phyloP scores from a whole-genome alignment of 2,888 invertebrate species.

The Andrena bucephala region DNA sequence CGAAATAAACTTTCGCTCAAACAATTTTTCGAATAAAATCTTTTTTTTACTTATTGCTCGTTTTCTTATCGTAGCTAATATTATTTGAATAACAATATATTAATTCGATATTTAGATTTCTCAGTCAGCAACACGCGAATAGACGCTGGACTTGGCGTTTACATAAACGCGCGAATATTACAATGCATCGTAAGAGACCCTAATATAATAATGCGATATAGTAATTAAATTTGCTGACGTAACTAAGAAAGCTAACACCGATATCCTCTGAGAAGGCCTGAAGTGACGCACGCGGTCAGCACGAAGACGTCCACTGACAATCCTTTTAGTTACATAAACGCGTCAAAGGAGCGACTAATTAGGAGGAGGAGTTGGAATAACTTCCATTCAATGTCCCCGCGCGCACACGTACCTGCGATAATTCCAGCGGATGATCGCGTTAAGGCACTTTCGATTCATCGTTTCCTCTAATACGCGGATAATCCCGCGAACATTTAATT shows the following conservation, averaged over 20 bases:
- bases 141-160: no score
- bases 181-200: neutral
- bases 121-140: neutral
- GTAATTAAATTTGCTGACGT: constrained; percentile 33
- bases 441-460: constrained; percentile 27
- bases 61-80: no score
- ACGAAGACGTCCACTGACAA: constrained; percentile 5
- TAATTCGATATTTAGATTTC: no score
- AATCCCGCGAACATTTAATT: constrained; percentile 29
- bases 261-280: constrained; percentile 7
- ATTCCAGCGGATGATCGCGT: constrained; percentile 21
- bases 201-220: constrained; percentile 27
- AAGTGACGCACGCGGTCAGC: neutral
- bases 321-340: constrained; percentile 33
- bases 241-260: constrained; percentile 3
- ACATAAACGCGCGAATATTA: neutral
- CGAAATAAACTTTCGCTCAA: no score
- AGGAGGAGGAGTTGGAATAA: neutral
- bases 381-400: constrained; percentile 20
- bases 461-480: constrained; percentile 16
- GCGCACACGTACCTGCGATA: neutral
- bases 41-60: no score
- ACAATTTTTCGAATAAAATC: no score
- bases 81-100: no score
- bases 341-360: constrained; percentile 5